Evolutionary conservation across 2,888 invertebrate genomes (phyloP).

Genomic region (Tenthredo livida): DNA sequence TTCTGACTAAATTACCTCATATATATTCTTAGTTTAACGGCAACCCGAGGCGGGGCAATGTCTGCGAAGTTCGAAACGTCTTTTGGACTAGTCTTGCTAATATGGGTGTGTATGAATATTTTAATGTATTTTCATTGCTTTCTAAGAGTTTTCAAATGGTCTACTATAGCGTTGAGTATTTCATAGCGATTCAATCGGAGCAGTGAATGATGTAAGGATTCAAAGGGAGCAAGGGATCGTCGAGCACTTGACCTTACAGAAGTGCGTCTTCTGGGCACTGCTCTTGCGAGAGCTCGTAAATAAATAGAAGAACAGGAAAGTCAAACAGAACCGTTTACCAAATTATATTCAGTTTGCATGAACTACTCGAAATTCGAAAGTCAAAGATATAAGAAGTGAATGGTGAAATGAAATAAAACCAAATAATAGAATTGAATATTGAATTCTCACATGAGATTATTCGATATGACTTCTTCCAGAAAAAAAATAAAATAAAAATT

Average conservation of each 20-base stretch:
- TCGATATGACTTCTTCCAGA: neutral
- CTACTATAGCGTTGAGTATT: neutral
- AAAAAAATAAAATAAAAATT: neutral
- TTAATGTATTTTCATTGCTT: neutral
- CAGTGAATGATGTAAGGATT: neutral
- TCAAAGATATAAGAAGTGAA: neutral
- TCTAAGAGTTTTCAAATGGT: neutral
- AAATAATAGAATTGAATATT: neutral
- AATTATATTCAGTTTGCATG: neutral
- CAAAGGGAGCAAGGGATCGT: neutral
- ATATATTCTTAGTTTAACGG: neutral
- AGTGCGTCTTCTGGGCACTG: neutral
- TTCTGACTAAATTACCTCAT: neutral
- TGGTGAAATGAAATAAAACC: neutral
- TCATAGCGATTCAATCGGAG: constrained; percentile 23
- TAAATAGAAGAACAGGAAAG: neutral
- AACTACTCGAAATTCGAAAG: neutral
- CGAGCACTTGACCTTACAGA: neutral
- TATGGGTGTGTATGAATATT: neutral
- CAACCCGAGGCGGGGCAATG: neutral
- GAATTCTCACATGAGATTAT: neutral
- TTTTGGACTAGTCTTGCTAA: neutral
- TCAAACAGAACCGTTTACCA: neutral
- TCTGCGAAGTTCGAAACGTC: neutral
- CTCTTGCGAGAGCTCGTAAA: neutral